These are phyloP conservation scores for Drosophila guanche DNA, from an alignment of 1,140 invertebrate genomes.

Conservation along the genomic window DNA sequence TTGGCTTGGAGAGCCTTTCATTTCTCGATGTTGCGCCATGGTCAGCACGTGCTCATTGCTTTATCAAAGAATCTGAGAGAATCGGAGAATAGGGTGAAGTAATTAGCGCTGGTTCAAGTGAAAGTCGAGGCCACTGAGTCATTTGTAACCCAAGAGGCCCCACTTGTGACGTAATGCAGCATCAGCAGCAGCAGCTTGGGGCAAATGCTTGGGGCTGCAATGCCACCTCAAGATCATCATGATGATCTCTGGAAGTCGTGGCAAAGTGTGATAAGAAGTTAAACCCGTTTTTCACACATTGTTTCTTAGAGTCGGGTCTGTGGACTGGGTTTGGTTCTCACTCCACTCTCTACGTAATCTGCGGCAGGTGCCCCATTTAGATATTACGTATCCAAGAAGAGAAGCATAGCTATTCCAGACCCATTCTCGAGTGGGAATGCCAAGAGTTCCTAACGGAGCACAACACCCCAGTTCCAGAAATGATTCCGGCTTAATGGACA, in stretches of 20 bases:
- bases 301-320: conserved; percentile 38
- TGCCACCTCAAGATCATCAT: conserved; percentile 20
- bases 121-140: conserved; percentile 58
- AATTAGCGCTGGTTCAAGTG: conserved; percentile 57
- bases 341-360: not conserved
- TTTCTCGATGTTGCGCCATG: conserved; percentile 26
- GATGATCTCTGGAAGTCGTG: conserved; percentile 14
- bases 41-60: conserved; percentile 68
- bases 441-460: conserved; percentile 29
- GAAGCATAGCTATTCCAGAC: not conserved
- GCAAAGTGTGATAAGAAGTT: conserved; percentile 29
- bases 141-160: conserved; percentile 58
- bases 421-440: too few species aligned
- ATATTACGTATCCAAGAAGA: conserved; percentile 50
- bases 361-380: conserved; percentile 57
- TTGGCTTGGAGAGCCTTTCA: conserved; percentile 9
- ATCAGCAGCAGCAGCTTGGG: conserved; percentile 36
- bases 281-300: conserved; percentile 40
- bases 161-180: conserved; percentile 59
- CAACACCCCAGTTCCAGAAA: not conserved
- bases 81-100: conserved; percentile 20
- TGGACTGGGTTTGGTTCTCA: conserved; percentile 9
- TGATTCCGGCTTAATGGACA: conserved; percentile 46
- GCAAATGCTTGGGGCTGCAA: conserved; percentile 44
- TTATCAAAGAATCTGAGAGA: conserved; percentile 47